Base-by-base conservation (phyloP, 2,113 vertebrate genomes). In the Phalacrocorax carbo region DNA sequence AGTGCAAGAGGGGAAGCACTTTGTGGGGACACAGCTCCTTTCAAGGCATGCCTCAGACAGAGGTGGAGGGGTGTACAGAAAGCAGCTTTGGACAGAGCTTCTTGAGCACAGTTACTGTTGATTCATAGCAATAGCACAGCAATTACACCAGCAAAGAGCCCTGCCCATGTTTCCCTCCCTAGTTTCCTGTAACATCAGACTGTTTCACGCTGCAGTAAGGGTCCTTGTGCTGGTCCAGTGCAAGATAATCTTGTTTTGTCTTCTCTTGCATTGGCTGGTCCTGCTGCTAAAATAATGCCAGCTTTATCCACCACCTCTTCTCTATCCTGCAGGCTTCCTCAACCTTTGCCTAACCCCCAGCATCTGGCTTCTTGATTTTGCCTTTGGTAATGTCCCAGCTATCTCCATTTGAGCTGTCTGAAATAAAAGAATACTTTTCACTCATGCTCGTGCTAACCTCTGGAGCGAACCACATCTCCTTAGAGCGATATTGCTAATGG, bases 361-460 rank as follows among this genome's bases (percentile, higher is more conserved):
- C 25, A 15, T 84, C 46, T 65, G 40, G 13, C 51, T 49, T 48
- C 55, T 77, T 77, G 57, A 36, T 42, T 72, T 61, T 69, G 70
- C 44, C 20, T 60, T 55, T 25, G 38, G 19, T 64, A 22, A 20
- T 8, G 16, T 21, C 51, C 44, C 70, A 55, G 12, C 38, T 64
- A 8, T 52, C 27, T 91, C 34, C 26, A 12, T 66, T 14, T 66
- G 16, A 78, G 49, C n/a, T 40, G 13, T 60, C 51, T 79, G 61
- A 91, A 81, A 51, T 13, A 36, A 51, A 16, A 46, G 38, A 57
- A 17, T 13, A 13, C 27, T 75, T 75, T 51, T 60, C 57, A 90
- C 30, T 54, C 15, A 10, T 36, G 58, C 40, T 80, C 0, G 0
- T 72, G 66, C 26, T 69, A 10, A 42, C 48, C n/a, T 48, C 57